Conservation (phyloP, 1,140 invertebrate species). For the Vollenhovia emeryi region DNA sequence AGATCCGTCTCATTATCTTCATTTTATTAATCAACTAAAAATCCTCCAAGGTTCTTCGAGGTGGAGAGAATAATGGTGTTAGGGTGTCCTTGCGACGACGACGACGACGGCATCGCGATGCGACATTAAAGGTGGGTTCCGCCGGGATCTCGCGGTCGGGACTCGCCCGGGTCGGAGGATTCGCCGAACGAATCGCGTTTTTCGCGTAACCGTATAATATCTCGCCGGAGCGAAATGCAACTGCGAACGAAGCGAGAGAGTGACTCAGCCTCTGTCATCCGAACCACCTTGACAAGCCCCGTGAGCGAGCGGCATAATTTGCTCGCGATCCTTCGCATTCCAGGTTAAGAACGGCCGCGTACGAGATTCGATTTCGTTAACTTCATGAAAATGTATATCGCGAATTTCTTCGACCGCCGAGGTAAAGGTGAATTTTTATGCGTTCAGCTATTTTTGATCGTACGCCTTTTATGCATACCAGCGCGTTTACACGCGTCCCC, state of each 20-base stretch:
- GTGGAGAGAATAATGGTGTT: neutral
- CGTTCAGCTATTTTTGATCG: conserved; percentile 15
- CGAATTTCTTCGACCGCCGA: neutral
- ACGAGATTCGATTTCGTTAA: conserved; percentile 44
- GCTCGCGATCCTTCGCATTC: conserved; percentile 69
- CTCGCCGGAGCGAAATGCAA: conserved; percentile 64
- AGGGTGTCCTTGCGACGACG: neutral
- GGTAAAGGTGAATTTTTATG: conserved; percentile 28
- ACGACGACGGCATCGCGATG: neutral
- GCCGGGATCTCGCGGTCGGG: conserved; percentile 46
- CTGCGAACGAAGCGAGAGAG: conserved; percentile 48
- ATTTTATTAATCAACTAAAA: conserved; percentile 42
- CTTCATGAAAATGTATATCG: conserved; percentile 48
- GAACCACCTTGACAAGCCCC: conserved; percentile 68
- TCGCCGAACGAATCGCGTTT: conserved; percentile 67
- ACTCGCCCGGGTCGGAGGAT: conserved; percentile 41
- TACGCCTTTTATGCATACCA: neutral
- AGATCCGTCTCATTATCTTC: conserved; percentile 6
- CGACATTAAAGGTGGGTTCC: conserved; percentile 35
- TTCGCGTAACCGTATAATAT: conserved; percentile 71
- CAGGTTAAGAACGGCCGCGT: conserved; percentile 60
- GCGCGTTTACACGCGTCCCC: neutral
- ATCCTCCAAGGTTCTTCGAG: conserved; percentile 19
- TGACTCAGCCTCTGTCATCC: conserved; percentile 70
- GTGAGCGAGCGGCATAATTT: conserved; percentile 43